Evolutionary conservation across 2,797 vertebrate species (phyloP).

Genomic region (Fistularia tabacaria): DNA sequence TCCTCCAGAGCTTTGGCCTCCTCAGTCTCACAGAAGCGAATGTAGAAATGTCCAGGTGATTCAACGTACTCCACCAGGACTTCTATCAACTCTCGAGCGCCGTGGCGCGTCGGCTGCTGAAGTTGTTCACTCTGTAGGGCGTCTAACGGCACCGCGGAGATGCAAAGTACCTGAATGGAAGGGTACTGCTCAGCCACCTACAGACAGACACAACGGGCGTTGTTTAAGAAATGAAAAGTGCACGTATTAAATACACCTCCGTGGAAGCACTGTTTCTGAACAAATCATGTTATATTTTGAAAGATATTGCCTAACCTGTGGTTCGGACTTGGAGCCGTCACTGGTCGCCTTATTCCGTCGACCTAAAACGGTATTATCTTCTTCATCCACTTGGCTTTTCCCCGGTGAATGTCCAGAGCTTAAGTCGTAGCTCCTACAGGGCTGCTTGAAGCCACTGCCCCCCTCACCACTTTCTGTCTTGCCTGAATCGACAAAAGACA

Average conservation of each 20-base stretch:
- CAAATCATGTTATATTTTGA: too few species aligned
- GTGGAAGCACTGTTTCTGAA: too few species aligned
- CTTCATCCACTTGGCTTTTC: conserved; percentile 40
- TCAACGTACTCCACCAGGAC: conserved; percentile 80
- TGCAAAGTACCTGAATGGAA: conserved; percentile 20
- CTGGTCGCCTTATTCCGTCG: conserved; percentile 5
- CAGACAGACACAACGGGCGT: neutral
- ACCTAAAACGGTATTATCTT: neutral
- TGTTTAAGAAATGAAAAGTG: neutral
- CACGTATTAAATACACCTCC: too few species aligned
- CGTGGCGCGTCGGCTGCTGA: conserved; percentile 63
- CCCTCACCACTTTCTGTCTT: neutral
- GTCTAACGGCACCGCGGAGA: conserved; percentile 77
- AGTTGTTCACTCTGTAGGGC: conserved; percentile 77
- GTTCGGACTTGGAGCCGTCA: conserved; percentile 11
- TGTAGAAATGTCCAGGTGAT: conserved; percentile 86
- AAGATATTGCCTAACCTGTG: conserved; percentile 38
- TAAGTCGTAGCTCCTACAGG: conserved; percentile 33
- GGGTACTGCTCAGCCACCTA: conserved; percentile 53
- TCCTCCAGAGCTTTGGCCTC: conserved; percentile 77
- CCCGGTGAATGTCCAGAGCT: conserved; percentile 51
- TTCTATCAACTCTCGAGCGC: conserved; percentile 70
- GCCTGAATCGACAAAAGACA: conserved; percentile 18
- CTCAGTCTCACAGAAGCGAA: conserved; percentile 74
- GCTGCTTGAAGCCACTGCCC: conserved; percentile 5